Percentiles rank a stretch among this genome's conserved stretches.
Evolutionary conservation across 2,113 vertebrate genomes (phyloP).

Genomic region (Electrona antarctica): DNA sequence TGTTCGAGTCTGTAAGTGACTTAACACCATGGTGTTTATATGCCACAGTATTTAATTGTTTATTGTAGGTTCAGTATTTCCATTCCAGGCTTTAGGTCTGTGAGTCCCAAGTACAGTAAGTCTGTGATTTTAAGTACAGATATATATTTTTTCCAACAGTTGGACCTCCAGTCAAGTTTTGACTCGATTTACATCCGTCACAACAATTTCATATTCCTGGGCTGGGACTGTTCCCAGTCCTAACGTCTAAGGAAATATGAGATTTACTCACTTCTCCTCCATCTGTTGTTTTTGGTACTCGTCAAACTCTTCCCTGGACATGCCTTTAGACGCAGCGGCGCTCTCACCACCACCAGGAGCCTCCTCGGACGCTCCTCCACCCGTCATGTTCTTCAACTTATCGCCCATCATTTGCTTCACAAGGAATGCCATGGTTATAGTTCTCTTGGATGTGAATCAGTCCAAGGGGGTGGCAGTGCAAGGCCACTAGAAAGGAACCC

Average conservation of each 20-base stretch:
- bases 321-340: conserved; percentile 55
- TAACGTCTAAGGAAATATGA: neutral
- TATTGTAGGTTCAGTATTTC: no score
- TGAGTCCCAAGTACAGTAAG: no score
- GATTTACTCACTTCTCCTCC: conserved; percentile 82
- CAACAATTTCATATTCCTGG: no score
- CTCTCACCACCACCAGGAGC: conserved; percentile 48
- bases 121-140: no score
- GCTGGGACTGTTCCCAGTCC: no score
- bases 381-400: conserved; percentile 66
- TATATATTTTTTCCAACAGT: no score
- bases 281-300: conserved; percentile 80
- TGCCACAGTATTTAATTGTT: neutral
- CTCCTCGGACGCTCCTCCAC: conserved; percentile 22
- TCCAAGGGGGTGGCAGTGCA: neutral
- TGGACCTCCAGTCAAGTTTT: no score
- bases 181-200: no score
- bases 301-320: conserved; percentile 78
- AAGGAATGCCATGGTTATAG: conserved; percentile 64
- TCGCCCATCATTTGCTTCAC: conserved; percentile 65
- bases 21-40: neutral
- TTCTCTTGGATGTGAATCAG: neutral
- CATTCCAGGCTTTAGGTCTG: no score
- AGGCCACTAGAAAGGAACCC: neutral
- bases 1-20: neutral